Base-by-base conservation (phyloP, 2,888 invertebrate genomes). In the Pecten maximus region DNA sequence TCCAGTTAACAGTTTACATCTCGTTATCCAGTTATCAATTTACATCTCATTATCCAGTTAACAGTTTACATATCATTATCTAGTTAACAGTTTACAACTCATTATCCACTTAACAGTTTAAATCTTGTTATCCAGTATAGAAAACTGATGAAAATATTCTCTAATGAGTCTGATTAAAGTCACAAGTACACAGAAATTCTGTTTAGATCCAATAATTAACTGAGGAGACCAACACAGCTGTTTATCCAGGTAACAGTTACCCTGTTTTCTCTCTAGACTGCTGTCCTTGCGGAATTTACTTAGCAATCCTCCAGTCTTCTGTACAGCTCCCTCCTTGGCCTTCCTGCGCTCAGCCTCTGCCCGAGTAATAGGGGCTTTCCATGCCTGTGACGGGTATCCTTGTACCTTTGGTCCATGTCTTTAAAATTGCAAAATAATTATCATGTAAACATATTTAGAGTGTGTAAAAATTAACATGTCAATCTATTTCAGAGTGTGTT, bases 401-500 rank as follows among this genome's bases (percentile, higher is more conserved):
- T 94, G 92, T n/a, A 93, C 92, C 92, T 93, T 94, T 40, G 94
- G 93, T 87, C 96, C 96, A 74, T 94, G 93, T 35, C 96, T 96
- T 90, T n/a, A 89, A 54, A 39, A n/a, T n/a, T n/a, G 35, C 48
- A 40, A 23, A 89, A 35, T 28, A 0, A 15, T 74, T 74, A n/a
- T n/a, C n/a, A n/a, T n/a, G n/a, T n/a, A n/a, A n/a, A n/a, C n/a
- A n/a, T n/a, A n/a, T n/a, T n/a, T n/a, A n/a, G n/a, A n/a, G n/a
- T n/a, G n/a, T n/a, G n/a, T n/a, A n/a, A n/a, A n/a, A n/a, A n/a
- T n/a, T n/a, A n/a, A n/a, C n/a, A n/a, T n/a, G n/a, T n/a, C n/a
- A n/a, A n/a, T n/a, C n/a, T n/a, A n/a, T n/a, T n/a, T n/a, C n/a
- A n/a, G n/a, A n/a, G n/a, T n/a, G n/a, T n/a, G n/a, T n/a, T n/a